Conservation (phyloP, 1,140 invertebrate species). For the Harpegnathos saltator region DNA sequence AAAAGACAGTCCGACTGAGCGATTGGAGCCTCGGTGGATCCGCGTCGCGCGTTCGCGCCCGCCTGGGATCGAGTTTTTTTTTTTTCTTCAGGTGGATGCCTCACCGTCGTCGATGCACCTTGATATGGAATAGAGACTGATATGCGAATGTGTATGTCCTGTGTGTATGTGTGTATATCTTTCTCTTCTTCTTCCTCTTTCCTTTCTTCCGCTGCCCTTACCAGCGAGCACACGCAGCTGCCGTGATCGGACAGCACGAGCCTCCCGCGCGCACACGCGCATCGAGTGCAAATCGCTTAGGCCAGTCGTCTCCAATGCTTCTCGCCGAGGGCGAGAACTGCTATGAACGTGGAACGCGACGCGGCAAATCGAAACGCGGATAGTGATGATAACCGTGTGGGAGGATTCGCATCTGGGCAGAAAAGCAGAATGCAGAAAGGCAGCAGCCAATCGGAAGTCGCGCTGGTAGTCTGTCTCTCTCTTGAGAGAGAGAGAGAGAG, state of each 20-base stretch:
- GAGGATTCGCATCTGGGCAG: too few species aligned
- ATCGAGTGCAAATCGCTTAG: not conserved
- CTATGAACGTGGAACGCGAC: not conserved
- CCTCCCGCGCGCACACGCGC: constrained; percentile 26
- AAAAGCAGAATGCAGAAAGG: too few species aligned
- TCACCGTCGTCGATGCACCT: constrained; percentile 55
- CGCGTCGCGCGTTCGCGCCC: constrained; percentile 7
- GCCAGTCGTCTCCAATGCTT: constrained; percentile 31
- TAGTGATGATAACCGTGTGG: not conserved
- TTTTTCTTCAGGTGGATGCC: constrained; percentile 47
- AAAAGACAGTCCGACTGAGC: too few species aligned
- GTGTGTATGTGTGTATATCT: too few species aligned
- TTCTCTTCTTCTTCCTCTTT: too few species aligned
- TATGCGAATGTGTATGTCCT: constrained; percentile 43
- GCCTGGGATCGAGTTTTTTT: constrained; percentile 34
- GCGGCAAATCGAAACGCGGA: not conserved
- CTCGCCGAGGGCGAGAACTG: not conserved
- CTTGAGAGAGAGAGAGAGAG: too few species aligned
- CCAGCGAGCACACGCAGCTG: constrained; percentile 17
- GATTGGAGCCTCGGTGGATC: not conserved
- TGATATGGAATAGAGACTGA: constrained; percentile 58
- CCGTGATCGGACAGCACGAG: constrained; percentile 52
- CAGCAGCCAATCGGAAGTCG: too few species aligned
- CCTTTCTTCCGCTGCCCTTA: not conserved
- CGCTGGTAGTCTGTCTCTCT: too few species aligned